Conservation (phyloP, 1,140 invertebrate genomes). For the Tetramorium alpestre region DNA sequence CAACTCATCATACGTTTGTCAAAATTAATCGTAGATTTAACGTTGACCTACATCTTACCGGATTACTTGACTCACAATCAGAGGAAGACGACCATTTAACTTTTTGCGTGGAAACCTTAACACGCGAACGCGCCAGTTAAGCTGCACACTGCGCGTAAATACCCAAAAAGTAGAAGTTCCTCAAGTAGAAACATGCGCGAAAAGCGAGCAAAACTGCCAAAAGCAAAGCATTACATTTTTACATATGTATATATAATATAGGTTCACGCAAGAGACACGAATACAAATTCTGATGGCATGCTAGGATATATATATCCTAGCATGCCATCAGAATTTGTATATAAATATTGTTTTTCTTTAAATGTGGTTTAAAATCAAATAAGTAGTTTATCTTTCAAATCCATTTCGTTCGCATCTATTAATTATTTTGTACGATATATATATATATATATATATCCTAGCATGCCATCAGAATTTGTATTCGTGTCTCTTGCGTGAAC, state of each 20-base stretch:
- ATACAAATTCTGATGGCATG: not conserved
- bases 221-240: not conserved
- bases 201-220: not conserved
- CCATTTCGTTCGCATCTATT: not conserved
- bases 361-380: too few relatives aligned
- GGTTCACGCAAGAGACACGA: not conserved
- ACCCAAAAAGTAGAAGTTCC: not conserved
- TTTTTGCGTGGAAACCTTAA: constrained; percentile 45
- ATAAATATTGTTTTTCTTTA: not conserved
- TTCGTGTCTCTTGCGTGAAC: not conserved
- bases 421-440: not conserved
- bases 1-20: constrained; percentile 33
- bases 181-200: too few relatives aligned
- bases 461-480: not conserved
- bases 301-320: too few relatives aligned
- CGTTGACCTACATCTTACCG: constrained; percentile 47
- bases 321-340: not conserved
- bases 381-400: not conserved
- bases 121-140: constrained; percentile 8
- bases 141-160: constrained; percentile 6
- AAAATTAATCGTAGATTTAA: constrained; percentile 54
- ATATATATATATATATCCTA: too few relatives aligned
- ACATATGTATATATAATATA: not conserved
- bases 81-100: constrained; percentile 55
- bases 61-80: constrained; percentile 33